Evolutionary conservation across 2,113 vertebrate species (phyloP).

Genomic region (Octodon degus): DNA sequence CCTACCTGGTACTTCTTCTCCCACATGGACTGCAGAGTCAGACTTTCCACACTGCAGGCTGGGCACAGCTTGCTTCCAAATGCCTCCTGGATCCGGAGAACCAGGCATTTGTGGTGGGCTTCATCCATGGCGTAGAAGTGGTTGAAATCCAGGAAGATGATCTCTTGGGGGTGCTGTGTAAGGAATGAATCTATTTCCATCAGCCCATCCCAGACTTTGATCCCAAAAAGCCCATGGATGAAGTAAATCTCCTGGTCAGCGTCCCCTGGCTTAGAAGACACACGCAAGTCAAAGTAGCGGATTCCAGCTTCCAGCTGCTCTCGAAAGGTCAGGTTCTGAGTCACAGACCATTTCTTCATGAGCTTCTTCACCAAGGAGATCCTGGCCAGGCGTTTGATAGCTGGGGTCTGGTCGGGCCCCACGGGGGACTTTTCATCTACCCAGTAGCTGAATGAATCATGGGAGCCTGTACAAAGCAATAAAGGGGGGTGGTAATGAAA

Average conservation of each 20-base stretch:
- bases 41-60: constrained; percentile 89
- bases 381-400: constrained; percentile 90
- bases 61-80: constrained; percentile 94
- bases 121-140: constrained; percentile 97
- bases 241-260: constrained; percentile 93
- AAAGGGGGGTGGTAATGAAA: neutral
- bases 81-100: constrained; percentile 90
- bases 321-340: constrained; percentile 95
- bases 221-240: constrained; percentile 97
- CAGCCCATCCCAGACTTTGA: constrained; percentile 94
- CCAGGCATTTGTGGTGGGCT: constrained; percentile 92
- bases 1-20: constrained; percentile 93
- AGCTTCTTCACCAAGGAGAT: constrained; percentile 92
- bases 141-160: constrained; percentile 97
- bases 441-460: constrained; percentile 95
- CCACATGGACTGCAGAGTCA: constrained; percentile 94
- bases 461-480: constrained; percentile 87
- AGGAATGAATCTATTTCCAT: constrained; percentile 94
- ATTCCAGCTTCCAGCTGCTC: constrained; percentile 97
- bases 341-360: constrained; percentile 96
- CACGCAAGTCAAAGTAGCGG: constrained; percentile 98
- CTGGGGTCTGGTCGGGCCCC: constrained; percentile 91
- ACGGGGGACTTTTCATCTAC: constrained; percentile 93
- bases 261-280: constrained; percentile 96
- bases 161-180: constrained; percentile 89